A percentile compares a stretch with the other conserved stretches of the same genome.
phyloP scores from a whole-genome alignment of 2,888 invertebrate species.

The Drosophila gaucha region DNA sequence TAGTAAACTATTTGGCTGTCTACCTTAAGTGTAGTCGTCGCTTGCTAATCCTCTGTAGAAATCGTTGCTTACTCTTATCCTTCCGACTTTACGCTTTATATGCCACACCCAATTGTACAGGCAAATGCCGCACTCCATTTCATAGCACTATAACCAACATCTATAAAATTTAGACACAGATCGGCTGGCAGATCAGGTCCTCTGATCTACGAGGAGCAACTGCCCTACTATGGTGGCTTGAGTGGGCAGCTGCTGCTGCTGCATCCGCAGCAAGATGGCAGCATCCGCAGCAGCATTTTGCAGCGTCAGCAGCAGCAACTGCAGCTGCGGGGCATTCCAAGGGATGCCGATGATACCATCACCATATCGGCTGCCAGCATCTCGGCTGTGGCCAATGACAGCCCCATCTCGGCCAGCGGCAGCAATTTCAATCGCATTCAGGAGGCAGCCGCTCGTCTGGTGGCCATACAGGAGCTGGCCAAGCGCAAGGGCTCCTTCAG shows the following conservation, averaged over 20 bases:
- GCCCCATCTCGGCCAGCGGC: slow-evolving; percentile 55
- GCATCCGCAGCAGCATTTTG: slow-evolving; percentile 51
- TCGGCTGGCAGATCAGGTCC: slow-evolving; percentile 46
- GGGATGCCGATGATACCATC: slow-evolving; percentile 77
- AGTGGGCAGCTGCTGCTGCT: slow-evolving; percentile 88
- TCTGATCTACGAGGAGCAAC: slow-evolving; percentile 65
- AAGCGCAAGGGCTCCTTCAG: slow-evolving; percentile 87
- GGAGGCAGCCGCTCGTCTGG: slow-evolving; percentile 86
- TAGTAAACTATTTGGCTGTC: slow-evolving; percentile 33
- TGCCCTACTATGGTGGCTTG: slow-evolving; percentile 90
- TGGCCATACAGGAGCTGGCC: slow-evolving; percentile 87
- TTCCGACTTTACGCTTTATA: slow-evolving; percentile 44
- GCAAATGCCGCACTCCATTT: slow-evolving; percentile 16
- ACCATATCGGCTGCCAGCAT: slow-evolving; percentile 85
- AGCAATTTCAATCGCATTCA: slow-evolving; percentile 87
- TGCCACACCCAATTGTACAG: slow-evolving; percentile 48
- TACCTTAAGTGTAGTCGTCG: slow-evolving; percentile 18
- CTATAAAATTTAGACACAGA: slow-evolving; percentile 55
- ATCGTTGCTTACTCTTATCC: slow-evolving; percentile 11
- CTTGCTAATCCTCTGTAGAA: slow-evolving; percentile 43
- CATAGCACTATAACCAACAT: slow-evolving; percentile 55
- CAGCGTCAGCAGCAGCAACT: slow-evolving; percentile 29
- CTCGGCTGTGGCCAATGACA: slow-evolving; percentile 46
- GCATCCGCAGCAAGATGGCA: slow-evolving; percentile 62
- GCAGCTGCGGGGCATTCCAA: slow-evolving; percentile 36